Evolutionary conservation across 2,888 invertebrate genomes (phyloP).

Genomic region (Blastobasis adustella): DNA sequence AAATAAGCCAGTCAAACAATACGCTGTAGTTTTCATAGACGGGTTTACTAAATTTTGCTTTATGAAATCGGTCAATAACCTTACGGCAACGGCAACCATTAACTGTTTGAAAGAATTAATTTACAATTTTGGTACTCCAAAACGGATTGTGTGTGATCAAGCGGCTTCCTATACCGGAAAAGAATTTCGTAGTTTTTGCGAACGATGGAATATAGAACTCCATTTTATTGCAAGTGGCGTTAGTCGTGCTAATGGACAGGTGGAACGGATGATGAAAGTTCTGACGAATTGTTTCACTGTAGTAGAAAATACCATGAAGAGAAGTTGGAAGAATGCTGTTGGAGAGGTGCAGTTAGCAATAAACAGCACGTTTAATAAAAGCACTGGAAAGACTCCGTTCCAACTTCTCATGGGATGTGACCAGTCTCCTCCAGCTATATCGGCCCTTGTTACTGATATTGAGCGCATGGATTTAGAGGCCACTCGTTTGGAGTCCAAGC

Average conservation of each 20-base stretch:
- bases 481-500: slow-evolving; percentile 5
- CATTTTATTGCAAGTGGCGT: slow-evolving; percentile 14
- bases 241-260: slow-evolving; percentile 16
- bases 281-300: slow-evolving; percentile 12
- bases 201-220: slow-evolving; percentile 7
- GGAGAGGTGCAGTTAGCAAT: slow-evolving; percentile 18
- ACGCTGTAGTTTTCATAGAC: slow-evolving; percentile 12
- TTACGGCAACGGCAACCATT: slow-evolving; percentile 3
- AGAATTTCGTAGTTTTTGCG: slow-evolving; percentile 8
- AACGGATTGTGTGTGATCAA: slow-evolving; percentile 10
- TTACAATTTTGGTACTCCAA: slow-evolving; percentile 9
- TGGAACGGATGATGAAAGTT: slow-evolving; percentile 15
- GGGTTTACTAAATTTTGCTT: slow-evolving; percentile 12
- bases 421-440: slow-evolving; percentile 11
- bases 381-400: slow-evolving; percentile 12
- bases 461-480: slow-evolving; percentile 9
- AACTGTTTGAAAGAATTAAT: slow-evolving; percentile 4
- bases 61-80: slow-evolving; percentile 4
- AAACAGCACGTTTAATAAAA: slow-evolving; percentile 12
- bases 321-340: slow-evolving; percentile 13
- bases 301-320: slow-evolving; percentile 8
- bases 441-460: slow-evolving; percentile 4
- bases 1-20: slow-evolving; percentile 5
- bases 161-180: slow-evolving; percentile 6
- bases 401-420: slow-evolving; percentile 13